Conservation (phyloP, 1,140 invertebrate species). For the Uloborus diversus region DNA sequence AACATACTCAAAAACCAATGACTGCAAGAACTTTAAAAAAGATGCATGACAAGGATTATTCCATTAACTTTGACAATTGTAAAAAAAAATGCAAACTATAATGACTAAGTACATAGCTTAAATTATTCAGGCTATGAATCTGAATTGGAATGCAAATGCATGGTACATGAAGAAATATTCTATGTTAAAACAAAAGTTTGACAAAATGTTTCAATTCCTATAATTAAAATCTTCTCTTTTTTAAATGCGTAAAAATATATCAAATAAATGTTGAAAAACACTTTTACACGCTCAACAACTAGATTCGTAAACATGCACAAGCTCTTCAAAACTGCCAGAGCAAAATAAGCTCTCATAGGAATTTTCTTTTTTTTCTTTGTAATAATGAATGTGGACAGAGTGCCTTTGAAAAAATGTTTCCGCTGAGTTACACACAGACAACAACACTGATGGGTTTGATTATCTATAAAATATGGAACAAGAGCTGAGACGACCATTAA, state of each 20-base stretch:
- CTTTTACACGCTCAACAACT: constrained; percentile 42
- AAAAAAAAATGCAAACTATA: no score
- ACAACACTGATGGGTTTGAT: constrained; percentile 55
- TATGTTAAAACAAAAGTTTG: no score
- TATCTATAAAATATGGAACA: constrained; percentile 57
- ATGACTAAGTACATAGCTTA: no score
- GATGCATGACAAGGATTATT: no score
- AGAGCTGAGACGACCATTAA: constrained; percentile 28
- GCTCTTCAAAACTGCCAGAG: constrained; percentile 54
- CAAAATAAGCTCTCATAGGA: constrained; percentile 57
- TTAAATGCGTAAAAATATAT: neutral
- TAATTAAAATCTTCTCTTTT: no score
- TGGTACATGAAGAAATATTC: no score
- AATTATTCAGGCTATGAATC: no score
- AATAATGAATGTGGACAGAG: constrained; percentile 54
- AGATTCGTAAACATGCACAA: constrained; percentile 56
- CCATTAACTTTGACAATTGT: no score
- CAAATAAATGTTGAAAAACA: neutral
- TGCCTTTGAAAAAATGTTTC: constrained; percentile 44
- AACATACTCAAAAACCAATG: no score
- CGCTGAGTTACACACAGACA: constrained; percentile 33
- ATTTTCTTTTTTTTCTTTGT: constrained; percentile 45
- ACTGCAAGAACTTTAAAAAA: no score
- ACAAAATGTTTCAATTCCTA: no score
- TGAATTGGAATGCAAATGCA: no score